Conservation (phyloP, 2,888 invertebrate genomes). For the Aspidapion aeneum region DNA sequence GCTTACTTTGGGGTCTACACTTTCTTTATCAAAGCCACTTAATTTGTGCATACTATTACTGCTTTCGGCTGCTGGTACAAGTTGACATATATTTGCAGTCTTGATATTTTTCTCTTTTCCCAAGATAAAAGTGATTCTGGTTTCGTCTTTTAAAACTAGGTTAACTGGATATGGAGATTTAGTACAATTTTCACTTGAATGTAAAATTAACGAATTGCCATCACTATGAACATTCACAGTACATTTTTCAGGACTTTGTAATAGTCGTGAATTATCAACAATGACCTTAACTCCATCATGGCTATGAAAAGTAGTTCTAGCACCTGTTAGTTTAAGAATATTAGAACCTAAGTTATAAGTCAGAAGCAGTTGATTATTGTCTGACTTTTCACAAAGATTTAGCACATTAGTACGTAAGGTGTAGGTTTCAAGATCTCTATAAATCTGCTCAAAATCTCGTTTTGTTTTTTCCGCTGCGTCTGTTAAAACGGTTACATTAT, state of each 20-base stretch:
- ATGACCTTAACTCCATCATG: constrained; percentile 34
- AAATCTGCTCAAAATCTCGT: constrained; percentile 26
- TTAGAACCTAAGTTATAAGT: constrained; percentile 33
- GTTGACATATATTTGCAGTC: not conserved
- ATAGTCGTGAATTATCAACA: constrained; percentile 33
- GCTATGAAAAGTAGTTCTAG: constrained; percentile 33
- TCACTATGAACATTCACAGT: constrained; percentile 27
- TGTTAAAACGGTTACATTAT: not conserved
- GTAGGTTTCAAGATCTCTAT: constrained; percentile 28
- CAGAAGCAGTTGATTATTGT: constrained; percentile 16
- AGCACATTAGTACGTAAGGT: constrained; percentile 16
- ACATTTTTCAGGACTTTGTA: constrained; percentile 31
- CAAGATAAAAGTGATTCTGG: constrained; percentile 30
- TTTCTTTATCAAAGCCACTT: no score
- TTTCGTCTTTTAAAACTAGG: constrained; percentile 28
- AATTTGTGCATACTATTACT: not conserved
- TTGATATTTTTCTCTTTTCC: not conserved
- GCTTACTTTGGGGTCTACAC: not conserved
- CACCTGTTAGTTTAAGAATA: constrained; percentile 30
- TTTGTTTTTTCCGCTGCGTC: constrained; percentile 8
- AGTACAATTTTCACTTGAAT: constrained; percentile 23
- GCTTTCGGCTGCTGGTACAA: not conserved
- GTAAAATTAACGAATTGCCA: constrained; percentile 28
- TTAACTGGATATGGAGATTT: constrained; percentile 27
- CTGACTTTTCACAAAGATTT: not conserved